phyloP scores from a whole-genome alignment of 2,888 invertebrate species.

The Epiperipatus broadwayi region DNA sequence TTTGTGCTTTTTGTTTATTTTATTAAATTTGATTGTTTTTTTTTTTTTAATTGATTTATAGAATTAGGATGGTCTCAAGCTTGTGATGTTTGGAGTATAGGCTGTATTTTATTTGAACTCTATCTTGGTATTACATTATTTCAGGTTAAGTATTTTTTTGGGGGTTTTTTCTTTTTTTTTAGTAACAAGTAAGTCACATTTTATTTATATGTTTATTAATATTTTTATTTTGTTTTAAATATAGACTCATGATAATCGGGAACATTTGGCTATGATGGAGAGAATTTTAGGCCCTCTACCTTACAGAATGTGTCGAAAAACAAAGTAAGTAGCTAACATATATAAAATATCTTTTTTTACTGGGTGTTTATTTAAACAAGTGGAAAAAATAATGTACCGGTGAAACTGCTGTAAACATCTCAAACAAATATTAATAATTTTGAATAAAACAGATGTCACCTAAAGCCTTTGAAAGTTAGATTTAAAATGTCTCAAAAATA shows the following conservation, averaged over 20 bases:
- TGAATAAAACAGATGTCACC: no score
- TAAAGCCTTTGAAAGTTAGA: no score
- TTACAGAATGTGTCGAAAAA: conserved; percentile 44
- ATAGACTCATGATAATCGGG: conserved; percentile 95
- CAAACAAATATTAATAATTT: no score
- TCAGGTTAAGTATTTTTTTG: conserved; percentile 32
- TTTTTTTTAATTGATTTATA: no score
- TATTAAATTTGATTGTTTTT: no score
- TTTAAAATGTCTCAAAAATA: no score
- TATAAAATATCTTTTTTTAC: background rate
- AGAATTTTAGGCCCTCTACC: conserved; percentile 90
- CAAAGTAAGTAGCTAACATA: conserved; percentile 42
- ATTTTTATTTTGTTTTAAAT: conserved; percentile 15
- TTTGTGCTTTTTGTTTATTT: no score
- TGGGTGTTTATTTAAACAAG: conserved; percentile 15
- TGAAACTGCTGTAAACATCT: no score
- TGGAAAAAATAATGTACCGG: conserved; percentile 4
- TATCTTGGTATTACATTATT: conserved; percentile 94
- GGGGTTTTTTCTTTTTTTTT: conserved; percentile 11
- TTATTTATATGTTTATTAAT: conserved; percentile 1
- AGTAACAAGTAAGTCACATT: no score
- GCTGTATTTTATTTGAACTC: conserved; percentile 96
- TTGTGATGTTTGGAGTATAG: conserved; percentile 99
- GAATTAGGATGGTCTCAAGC: conserved; percentile 98
- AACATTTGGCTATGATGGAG: conserved; percentile 99